Conservation (phyloP, 2,797 vertebrate genomes). For the Clarias fuscus region DNA sequence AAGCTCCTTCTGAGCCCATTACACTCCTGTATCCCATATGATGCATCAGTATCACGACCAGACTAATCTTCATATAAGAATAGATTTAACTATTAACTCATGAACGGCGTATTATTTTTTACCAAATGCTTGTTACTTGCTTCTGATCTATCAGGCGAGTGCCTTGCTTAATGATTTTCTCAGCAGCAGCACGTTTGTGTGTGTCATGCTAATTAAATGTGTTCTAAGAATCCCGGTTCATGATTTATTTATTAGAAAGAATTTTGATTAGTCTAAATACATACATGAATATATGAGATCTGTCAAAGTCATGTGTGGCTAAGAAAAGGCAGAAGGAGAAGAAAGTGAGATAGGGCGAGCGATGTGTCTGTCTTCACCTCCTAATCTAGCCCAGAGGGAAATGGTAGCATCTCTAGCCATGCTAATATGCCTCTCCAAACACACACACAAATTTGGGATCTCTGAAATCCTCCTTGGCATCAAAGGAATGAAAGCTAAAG, state of each 20-base stretch:
- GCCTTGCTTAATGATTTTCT: slow-evolving; percentile 17
- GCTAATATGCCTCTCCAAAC: neutral
- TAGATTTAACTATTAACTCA: neutral
- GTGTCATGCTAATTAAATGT: slow-evolving; percentile 5
- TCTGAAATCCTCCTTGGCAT: neutral
- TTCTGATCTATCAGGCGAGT: slow-evolving; percentile 9
- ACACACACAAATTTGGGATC: neutral
- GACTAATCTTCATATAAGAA: neutral
- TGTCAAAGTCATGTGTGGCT: slow-evolving; percentile 23
- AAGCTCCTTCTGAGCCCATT: neutral
- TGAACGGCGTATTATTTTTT: too few relatives aligned
- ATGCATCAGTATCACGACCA: neutral
- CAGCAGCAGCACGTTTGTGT: neutral
- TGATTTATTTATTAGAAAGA: slow-evolving; percentile 53
- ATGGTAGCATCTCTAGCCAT: slow-evolving; percentile 1
- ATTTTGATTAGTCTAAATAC: slow-evolving; percentile 27
- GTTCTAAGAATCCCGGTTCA: slow-evolving; percentile 34
- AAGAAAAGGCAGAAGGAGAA: neutral
- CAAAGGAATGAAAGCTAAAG: neutral
- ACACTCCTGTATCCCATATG: too few relatives aligned
- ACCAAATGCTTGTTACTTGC: neutral
- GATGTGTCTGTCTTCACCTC: slow-evolving; percentile 7
- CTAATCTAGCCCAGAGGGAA: slow-evolving; percentile 38
- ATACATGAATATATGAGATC: slow-evolving; percentile 27
- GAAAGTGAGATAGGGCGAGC: neutral